Evolutionary conservation across 2,113 vertebrate species (phyloP).

Genomic region (Onychostoma macrolepis): DNA sequence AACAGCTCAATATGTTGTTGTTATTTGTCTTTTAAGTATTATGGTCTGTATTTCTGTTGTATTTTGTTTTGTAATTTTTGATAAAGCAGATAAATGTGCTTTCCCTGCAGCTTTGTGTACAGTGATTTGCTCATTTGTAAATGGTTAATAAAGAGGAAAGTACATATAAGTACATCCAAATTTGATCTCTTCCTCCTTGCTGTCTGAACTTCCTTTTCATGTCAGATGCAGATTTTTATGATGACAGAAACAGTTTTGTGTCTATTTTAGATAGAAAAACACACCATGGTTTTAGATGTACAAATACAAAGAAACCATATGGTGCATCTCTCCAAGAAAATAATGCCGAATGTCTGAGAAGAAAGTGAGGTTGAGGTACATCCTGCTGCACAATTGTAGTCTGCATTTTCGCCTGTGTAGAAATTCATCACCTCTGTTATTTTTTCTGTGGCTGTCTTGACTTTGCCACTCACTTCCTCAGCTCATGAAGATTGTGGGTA

Average conservation of each 20-base stretch:
- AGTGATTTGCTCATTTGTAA: slow-evolving; percentile 14
- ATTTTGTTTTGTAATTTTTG: slow-evolving; percentile 13
- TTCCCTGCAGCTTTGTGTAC: slow-evolving; percentile 14
- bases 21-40: slow-evolving; percentile 24
- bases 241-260: not conserved
- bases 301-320: not conserved
- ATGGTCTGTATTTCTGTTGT: slow-evolving; percentile 27
- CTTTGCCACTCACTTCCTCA: slow-evolving; percentile 33
- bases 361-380: not conserved
- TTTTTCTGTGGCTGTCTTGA: slow-evolving; percentile 22
- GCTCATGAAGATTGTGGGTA: not conserved
- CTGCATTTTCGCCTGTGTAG: slow-evolving; percentile 11
- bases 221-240: slow-evolving; percentile 14
- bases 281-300: too few relatives aligned
- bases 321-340: not conserved
- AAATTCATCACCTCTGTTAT: not conserved
- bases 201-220: slow-evolving; percentile 41
- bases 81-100: slow-evolving; percentile 39
- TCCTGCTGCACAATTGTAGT: slow-evolving; percentile 8
- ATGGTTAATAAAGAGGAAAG: slow-evolving; percentile 54
- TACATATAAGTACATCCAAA: not conserved
- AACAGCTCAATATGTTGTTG: not conserved
- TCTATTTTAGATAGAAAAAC: not conserved
- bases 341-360: not conserved
- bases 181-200: slow-evolving; percentile 42